A percentile compares a stretch with the other conserved stretches of the same genome.
These are phyloP conservation scores for Melanerpes formicivorus DNA, from an alignment of 2,113 vertebrate species.

Conservation along the genomic window DNA sequence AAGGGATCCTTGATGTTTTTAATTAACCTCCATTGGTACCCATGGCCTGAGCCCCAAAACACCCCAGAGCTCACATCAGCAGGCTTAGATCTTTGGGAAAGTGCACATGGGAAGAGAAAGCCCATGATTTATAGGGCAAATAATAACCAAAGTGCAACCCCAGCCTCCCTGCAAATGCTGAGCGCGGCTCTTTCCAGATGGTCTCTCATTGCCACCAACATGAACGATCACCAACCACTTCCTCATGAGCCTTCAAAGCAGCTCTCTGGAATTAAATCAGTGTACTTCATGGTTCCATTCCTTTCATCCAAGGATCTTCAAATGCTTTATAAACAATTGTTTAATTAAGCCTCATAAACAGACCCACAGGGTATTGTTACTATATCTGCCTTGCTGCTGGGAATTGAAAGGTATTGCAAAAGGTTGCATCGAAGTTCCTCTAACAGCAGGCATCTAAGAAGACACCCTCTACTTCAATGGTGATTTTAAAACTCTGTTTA, in stretches of 20 bases:
- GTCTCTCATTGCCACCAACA: neutral
- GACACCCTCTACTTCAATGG: neutral
- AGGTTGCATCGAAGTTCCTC: neutral
- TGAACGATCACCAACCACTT: neutral
- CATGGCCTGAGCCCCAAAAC: neutral
- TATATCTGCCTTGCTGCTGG: neutral
- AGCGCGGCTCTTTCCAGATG: neutral
- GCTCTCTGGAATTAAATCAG: neutral
- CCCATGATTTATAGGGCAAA: neutral
- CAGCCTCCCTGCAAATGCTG: neutral
- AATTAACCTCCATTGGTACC: neutral
- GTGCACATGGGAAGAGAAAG: neutral
- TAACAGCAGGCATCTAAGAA: neutral
- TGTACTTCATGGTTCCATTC: neutral
- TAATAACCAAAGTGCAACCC: neutral
- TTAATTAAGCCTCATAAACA: slow-evolving; percentile 41
- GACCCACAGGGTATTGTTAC: neutral
- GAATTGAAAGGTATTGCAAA: neutral
- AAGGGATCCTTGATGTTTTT: fast-evolving
- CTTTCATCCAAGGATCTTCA: slow-evolving; percentile 15
- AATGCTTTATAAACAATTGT: neutral
- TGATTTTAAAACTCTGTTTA: neutral
- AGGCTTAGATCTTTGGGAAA: neutral
- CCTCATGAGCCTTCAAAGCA: neutral
- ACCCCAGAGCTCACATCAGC: fast-evolving